Evolutionary conservation across 2,797 vertebrate species (phyloP), one percentile per base, ranked within the genome.

Genomic region (Scolopax rusticola): DNA sequence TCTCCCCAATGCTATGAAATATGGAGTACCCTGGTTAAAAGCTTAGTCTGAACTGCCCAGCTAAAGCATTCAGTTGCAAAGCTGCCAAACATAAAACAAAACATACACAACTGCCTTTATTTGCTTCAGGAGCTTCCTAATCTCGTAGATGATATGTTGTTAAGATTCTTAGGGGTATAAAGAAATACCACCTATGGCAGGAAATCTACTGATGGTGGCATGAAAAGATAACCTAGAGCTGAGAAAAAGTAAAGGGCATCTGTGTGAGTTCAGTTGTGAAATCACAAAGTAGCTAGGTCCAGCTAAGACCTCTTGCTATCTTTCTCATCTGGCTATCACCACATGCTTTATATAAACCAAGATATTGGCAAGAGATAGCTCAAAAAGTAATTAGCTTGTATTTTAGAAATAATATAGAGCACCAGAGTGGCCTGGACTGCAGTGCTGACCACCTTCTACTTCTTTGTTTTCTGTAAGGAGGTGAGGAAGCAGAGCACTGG

Each of bases 261-360:
- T 78, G 38, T 79, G 59, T 77, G 74, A 96, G 38, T 57, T 89
- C 75, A 85, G 32, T 84, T 87, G 47, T 85, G 74, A 93, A 86
- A 86, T 88, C 71, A 85, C 6, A 3, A 74, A 83, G 33, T 25
- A 84, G 32, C 11, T 33, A 53, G 83, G 60, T 67, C 47, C 50
- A 88, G 71, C 25, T 28, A 73, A 67, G 43, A 83, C 13, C 41
- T 78, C 48, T 5, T 27, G 32, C 43, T 87, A 20, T 59, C 64
- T 51, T 82, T 77, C 65, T 75, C 17, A 18, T 65, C 17, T 32
- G 57, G 21, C 61, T 81, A 56, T 57, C 50, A 68, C 41, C 28
- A 45, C 38, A 51, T 54, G 50, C 28, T 82, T 83, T 84, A 83
- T 64, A 85, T 76, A 89, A 90, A 83, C 12, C 5, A 60, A 74